phyloP scores from a whole-genome alignment of 2,888 invertebrate genomes.

The Synanthedon tipuliformis region DNA sequence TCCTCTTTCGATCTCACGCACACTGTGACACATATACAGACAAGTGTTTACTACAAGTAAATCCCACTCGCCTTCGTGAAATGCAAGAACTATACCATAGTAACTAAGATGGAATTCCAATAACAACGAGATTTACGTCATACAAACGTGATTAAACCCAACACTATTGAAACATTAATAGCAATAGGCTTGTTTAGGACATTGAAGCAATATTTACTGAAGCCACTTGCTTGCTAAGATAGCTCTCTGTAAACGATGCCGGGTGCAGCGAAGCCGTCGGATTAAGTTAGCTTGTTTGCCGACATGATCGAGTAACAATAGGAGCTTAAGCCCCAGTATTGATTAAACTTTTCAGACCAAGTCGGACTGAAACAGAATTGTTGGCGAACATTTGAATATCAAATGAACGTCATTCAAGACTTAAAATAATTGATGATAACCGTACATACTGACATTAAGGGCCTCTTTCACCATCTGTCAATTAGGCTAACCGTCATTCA shows the following conservation, averaged over 20 bases:
- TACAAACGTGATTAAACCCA: not conserved
- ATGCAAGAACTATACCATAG: no score
- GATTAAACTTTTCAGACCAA: not conserved
- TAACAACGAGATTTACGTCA: not conserved
- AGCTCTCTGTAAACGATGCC: not conserved
- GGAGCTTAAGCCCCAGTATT: not conserved
- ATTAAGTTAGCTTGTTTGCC: not conserved
- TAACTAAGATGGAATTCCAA: no score
- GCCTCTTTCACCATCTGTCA: no score
- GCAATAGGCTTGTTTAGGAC: not conserved
- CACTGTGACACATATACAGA: no score
- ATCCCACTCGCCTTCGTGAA: no score
- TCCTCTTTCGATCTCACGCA: no score
- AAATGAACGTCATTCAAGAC: no score
- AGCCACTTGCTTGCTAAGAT: not conserved
- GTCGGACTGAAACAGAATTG: not conserved
- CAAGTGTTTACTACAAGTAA: no score
- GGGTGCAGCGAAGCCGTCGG: not conserved
- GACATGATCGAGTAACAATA: not conserved
- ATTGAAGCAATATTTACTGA: not conserved
- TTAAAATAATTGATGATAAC: no score
- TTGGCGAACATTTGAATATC: not conserved
- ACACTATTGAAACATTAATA: not conserved
- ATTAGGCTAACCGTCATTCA: no score
- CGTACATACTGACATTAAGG: no score